Base-by-base conservation (phyloP, 2,113 vertebrate species). In the Amphilophus citrinellus region DNA sequence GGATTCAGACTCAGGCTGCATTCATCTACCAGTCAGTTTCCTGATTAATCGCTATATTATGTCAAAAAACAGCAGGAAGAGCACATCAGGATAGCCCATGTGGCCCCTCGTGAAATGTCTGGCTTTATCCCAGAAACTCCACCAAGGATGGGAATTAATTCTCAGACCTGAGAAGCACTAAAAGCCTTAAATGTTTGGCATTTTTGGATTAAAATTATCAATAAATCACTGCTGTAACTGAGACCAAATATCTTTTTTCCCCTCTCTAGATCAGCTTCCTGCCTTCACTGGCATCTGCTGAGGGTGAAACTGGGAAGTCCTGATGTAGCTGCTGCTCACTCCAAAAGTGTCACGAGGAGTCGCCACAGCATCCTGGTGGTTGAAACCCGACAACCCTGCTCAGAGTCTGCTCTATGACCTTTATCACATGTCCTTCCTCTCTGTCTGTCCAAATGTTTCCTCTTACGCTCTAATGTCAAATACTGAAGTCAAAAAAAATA, bases 361-460 rank as follows among this genome's bases (percentile, higher is more conserved):
- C 2, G 8, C 5, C 2, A 9, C 17, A 60, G 37, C 30, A 59
- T 77, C 83, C 78, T 61, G 76, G 42, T 57, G 24, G 75, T 56
- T 86, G 10, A 32, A 71, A 56, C 18, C n/a, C 37, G 20, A 47
- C 59, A 35, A 24, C 18, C 6, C 5, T 11, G 9, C 53, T 57
- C 32, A 2, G 27, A 15, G 50, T 58, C 71, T 76, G 60, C 11
- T 60, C 50, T 4, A 6, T 10, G 76, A 84, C 84, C 65, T 59
- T 76, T 62, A 47, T 35, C 71, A 39, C 63, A 61, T 2, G 6
- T 75, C 47, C 68, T 66, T 86, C 80, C 83, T 85, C 39, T 39
- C 50, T 32, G 14, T 39, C 50, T 5, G 24, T 61, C 37, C 60
- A 20, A 18, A 8, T 37, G 32, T 62, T 76, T 53, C 53, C 77